Evolutionary conservation across 2,888 invertebrate genomes (phyloP), one percentile per base, ranked within the genome.

Genomic region (Didymodactylos carnosus): DNA sequence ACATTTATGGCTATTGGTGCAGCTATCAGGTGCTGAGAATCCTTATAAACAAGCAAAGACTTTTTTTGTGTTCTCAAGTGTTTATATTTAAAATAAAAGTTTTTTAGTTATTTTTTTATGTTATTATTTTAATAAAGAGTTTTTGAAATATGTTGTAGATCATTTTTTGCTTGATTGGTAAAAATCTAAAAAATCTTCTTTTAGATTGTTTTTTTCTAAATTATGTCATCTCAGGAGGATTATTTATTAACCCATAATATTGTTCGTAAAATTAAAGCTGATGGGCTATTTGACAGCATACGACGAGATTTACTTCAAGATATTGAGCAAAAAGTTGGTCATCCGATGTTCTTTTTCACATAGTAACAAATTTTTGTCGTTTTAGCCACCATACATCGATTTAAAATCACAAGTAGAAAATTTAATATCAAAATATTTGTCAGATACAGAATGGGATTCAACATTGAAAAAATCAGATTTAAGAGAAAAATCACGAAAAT

Each of bases 1-100:
- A 92, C 93, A 72, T 97, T 97, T 84, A 93, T 97, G 92, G 92
- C 86, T 7, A 85, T 87, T 73, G 87, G 86, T 39, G 85, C 86
- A 5, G 87, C 85, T 46, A 86, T 87, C 40, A 79, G 87, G 76
- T 87, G 87, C 79, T 87, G 80, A 81, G n/a, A n/a, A n/a, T n/a
- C n/a, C n/a, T n/a, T n/a, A n/a, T n/a, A n/a, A n/a, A n/a, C n/a
- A n/a, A n/a, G n/a, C n/a, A n/a, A n/a, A n/a, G n/a, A n/a, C n/a
- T n/a, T n/a, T n/a, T n/a, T n/a, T n/a, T n/a, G n/a, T n/a, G n/a
- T n/a, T n/a, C n/a, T n/a, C n/a, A n/a, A n/a, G n/a, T n/a, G n/a
- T n/a, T n/a, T n/a, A n/a, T n/a, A n/a, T n/a, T n/a, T n/a, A n/a
- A n/a, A n/a, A n/a, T n/a, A n/a, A n/a, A n/a, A n/a, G n/a, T n/a